Percentiles rank a stretch among this genome's conserved stretches.
These are phyloP conservation scores for Trachelus troglodyta DNA, from an alignment of 2,888 invertebrate genomes.

Conservation along the genomic window DNA sequence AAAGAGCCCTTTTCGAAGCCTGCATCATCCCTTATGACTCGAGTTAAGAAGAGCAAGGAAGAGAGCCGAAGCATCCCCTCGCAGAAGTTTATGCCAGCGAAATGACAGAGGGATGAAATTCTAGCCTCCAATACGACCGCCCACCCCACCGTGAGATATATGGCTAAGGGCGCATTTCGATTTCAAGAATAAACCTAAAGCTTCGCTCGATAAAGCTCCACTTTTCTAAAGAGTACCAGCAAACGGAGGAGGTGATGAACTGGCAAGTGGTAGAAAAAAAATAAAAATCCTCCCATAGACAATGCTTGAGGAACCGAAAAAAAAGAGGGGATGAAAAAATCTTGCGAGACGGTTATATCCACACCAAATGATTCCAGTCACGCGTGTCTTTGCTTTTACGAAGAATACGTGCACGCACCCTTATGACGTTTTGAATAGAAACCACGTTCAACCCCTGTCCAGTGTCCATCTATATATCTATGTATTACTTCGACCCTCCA, in stretches of 20 bases:
- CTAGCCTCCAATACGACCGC: constrained; percentile 11
- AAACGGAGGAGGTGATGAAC: not conserved
- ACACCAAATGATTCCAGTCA: not conserved
- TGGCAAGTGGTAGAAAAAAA: not conserved
- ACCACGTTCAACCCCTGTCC: not conserved
- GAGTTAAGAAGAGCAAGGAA: constrained; percentile 25
- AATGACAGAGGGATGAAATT: constrained; percentile 38
- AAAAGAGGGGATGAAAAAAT: constrained; percentile 1
- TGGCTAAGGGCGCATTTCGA: not conserved
- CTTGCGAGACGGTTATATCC: not conserved
- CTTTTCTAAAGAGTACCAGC: constrained; percentile 20
- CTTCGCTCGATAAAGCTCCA: constrained; percentile 30
- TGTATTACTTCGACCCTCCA: not conserved
- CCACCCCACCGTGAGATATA: constrained; percentile 2
- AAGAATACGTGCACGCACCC: not conserved
- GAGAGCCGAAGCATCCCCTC: constrained; percentile 18
- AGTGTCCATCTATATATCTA: not conserved
- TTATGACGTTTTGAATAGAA: not conserved
- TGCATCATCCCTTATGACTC: constrained; percentile 25
- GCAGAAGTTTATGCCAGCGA: constrained; percentile 12
- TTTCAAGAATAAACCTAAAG: constrained; percentile 13
- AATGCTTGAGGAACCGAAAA: not conserved
- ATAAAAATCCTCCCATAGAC: not conserved
- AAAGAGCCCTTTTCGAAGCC: not conserved
- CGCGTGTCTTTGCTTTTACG: not conserved